Evolutionary conservation across 2,888 invertebrate genomes (phyloP), one percentile per base, ranked within the genome.

Genomic region (Cabera pusaria): DNA sequence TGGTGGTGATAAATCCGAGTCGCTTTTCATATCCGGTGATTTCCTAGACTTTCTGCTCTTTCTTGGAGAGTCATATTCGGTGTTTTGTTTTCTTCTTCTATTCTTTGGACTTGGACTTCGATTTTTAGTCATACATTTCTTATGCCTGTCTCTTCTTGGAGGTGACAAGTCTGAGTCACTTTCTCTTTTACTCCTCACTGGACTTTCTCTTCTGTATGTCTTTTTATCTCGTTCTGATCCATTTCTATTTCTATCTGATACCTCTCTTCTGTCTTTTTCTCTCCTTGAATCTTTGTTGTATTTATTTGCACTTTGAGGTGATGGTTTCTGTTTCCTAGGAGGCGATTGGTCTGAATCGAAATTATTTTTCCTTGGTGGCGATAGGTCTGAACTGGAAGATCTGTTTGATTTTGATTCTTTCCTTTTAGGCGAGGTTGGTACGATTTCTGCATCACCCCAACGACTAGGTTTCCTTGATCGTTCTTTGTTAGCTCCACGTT

Each of bases 1-100:
- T 3, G 71, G 70, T 1, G 81, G 78, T 2, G 79, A 77, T 11
- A 64, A 38, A 28, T 79, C 77, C 1, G 75, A 75, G 44, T 73
- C 74, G 27, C 49, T 33, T 39, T 48, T 59, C n/a, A n/a, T 32
- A 54, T 60, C 22, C 50, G 53, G 34, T 31, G 47, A 7, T 50
- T 56, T 21, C 49, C 49, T 22, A 45, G 50, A 29, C 12, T 9
- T 28, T 16, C 6, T 31, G 9, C 22, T 6, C 19, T 21, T n/a
- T n/a, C n/a, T n/a, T n/a, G n/a, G n/a, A n/a, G n/a, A n/a, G n/a
- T n/a, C n/a, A n/a, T n/a, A n/a, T n/a, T n/a, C n/a, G n/a, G n/a
- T n/a, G 5, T 67, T 56, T 27, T 49, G 31, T 40, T 50, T 59
- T 32, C 55, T 60, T 21, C 49, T 54, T 35, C 33, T 49, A 7